phyloP scores from a whole-genome alignment of 1,140 invertebrate species.

The Stegodyphus dumicola region DNA sequence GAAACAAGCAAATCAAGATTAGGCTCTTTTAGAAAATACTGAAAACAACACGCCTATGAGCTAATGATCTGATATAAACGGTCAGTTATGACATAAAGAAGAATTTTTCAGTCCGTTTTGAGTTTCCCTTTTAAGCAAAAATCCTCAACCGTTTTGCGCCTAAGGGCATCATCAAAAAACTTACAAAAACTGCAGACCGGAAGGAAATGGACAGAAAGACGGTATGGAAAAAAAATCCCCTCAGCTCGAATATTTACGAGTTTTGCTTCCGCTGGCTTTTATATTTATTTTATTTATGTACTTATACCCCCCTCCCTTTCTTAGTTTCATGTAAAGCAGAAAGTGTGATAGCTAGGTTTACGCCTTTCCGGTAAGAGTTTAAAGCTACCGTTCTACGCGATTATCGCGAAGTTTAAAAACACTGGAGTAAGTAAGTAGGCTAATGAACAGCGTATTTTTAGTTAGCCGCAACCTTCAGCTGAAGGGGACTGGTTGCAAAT shows the following conservation, averaged over 20 bases:
- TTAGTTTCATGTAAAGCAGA: background rate
- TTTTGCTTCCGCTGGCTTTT: constrained; percentile 15
- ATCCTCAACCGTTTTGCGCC: constrained; percentile 1
- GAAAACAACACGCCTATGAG: too few species aligned
- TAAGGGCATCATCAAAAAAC: constrained; percentile 5
- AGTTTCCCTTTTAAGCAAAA: background rate
- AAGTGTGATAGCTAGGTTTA: constrained; percentile 14
- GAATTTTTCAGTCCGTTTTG: too few species aligned
- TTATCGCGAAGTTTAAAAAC: too few species aligned
- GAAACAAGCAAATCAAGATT: too few species aligned
- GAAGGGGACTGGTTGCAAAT: too few species aligned
- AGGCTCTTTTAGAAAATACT: too few species aligned
- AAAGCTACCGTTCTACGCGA: too few species aligned
- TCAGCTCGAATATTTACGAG: constrained; percentile 30
- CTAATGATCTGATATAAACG: too few species aligned
- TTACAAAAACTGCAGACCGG: constrained; percentile 14
- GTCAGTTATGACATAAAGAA: too few species aligned
- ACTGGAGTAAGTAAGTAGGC: too few species aligned
- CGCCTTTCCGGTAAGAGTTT: constrained; percentile 11
- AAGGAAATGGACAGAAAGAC: constrained; percentile 16
- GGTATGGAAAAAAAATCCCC: background rate
- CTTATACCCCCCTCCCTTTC: background rate
- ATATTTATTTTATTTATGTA: background rate
- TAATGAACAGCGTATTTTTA: background rate
- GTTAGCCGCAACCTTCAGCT: background rate